Evolutionary conservation across 2,797 vertebrate species (phyloP).

Genomic region (Paratrypauchen microcephalus): DNA sequence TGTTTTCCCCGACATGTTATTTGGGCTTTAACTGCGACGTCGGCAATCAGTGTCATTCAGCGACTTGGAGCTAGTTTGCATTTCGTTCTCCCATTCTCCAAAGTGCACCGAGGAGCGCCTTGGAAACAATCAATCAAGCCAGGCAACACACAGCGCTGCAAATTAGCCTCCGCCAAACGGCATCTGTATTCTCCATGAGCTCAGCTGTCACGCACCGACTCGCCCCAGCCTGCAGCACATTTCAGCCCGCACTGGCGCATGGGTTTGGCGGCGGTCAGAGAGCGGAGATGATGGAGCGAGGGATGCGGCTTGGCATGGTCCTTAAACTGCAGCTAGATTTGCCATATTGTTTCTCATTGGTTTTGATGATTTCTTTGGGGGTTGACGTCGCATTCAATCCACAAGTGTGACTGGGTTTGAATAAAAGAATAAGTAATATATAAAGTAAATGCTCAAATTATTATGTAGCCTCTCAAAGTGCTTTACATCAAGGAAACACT

Average conservation of each 20-base stretch:
- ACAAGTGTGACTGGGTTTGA: too few species aligned
- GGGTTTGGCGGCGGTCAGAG: neutral
- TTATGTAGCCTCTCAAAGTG: too few species aligned
- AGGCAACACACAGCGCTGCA: slow-evolving; percentile 48
- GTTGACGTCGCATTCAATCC: too few species aligned
- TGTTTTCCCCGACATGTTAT: slow-evolving; percentile 11
- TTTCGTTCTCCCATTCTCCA: slow-evolving; percentile 40
- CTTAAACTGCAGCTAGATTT: too few species aligned
- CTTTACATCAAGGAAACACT: too few species aligned
- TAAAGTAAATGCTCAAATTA: too few species aligned
- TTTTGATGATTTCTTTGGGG: too few species aligned
- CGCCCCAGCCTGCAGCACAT: slow-evolving; percentile 6
- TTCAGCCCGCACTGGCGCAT: neutral
- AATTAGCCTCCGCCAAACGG: slow-evolving; percentile 49
- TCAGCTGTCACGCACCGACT: slow-evolving; percentile 31
- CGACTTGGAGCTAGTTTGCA: slow-evolving; percentile 29
- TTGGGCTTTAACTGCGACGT: slow-evolving; percentile 12
- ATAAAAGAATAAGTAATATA: too few species aligned
- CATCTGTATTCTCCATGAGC: slow-evolving; percentile 48
- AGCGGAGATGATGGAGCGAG: neutral
- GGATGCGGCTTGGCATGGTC: neutral
- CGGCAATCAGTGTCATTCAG: slow-evolving; percentile 33
- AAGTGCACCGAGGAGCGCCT: slow-evolving; percentile 46
- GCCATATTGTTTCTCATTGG: too few species aligned
- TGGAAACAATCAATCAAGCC: slow-evolving; percentile 57